Conservation (phyloP, 2,113 vertebrate genomes). For the Hippopotamus amphibius region DNA sequence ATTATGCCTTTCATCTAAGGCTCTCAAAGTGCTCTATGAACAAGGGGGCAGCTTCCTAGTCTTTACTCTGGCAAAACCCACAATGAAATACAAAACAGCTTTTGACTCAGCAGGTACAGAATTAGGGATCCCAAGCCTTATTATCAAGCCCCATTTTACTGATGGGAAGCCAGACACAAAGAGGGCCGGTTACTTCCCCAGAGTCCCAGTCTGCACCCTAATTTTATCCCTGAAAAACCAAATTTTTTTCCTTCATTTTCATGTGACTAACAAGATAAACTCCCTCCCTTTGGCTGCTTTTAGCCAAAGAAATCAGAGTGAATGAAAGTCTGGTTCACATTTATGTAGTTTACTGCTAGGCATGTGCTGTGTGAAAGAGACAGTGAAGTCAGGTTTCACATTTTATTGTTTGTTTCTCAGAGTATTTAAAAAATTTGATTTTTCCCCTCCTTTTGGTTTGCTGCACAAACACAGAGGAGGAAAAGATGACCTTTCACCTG, state of each 20-base stretch:
- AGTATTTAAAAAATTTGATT: conserved; percentile 65
- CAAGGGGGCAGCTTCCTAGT: conserved; percentile 71
- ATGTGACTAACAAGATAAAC: conserved; percentile 85
- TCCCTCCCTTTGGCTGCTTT: conserved; percentile 83
- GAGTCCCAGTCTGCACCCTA: conserved; percentile 62
- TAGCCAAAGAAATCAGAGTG: conserved; percentile 85
- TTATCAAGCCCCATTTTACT: conserved; percentile 82
- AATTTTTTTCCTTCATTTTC: conserved; percentile 72
- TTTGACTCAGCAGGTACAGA: conserved; percentile 81
- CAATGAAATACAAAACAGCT: conserved; percentile 77
- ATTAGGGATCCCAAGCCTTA: conserved; percentile 81
- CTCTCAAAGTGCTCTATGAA: conserved; percentile 78
- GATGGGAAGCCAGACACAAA: conserved; percentile 75
- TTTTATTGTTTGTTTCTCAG: conserved; percentile 81
- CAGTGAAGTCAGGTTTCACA: conserved; percentile 80
- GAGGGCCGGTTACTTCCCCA: conserved; percentile 61
- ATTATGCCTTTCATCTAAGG: conserved; percentile 80
- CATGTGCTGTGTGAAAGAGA: conserved; percentile 81
- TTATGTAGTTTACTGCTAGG: conserved; percentile 83
- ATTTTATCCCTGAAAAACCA: conserved; percentile 71
- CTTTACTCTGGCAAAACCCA: conserved; percentile 72
- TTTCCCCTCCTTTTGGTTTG: conserved; percentile 62
- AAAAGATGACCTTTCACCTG: conserved; percentile 73
- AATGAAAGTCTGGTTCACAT: conserved; percentile 85
- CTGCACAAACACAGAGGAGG: conserved; percentile 43